Conservation (phyloP, 2,113 vertebrate species). For the Ursus arctos region DNA sequence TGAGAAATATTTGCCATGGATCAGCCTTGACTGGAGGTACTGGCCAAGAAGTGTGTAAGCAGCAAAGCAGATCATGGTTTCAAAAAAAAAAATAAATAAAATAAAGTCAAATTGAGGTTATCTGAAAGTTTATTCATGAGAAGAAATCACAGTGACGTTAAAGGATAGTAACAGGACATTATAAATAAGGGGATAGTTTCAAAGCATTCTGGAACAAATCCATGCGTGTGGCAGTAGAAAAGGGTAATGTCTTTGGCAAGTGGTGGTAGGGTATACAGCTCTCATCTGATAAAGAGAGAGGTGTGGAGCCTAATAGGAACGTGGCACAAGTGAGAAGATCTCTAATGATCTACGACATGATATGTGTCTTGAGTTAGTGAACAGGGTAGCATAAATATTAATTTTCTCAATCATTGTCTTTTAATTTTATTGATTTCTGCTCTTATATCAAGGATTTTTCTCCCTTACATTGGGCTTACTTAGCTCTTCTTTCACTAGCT, state of each 20-base stretch:
- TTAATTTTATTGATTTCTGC: not conserved
- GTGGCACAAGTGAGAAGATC: not conserved
- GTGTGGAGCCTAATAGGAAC: not conserved
- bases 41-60: not conserved
- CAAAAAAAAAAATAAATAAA: not conserved
- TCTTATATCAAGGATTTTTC: not conserved
- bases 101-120: not conserved
- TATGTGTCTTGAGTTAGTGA: not conserved
- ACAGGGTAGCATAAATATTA: not conserved
- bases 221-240: rapidly evolving
- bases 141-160: not conserved
- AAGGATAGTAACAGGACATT: not conserved
- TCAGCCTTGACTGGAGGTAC: not conserved
- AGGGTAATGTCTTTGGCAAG: not conserved
- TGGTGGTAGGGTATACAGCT: not conserved
- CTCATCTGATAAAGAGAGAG: not conserved
- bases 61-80: not conserved
- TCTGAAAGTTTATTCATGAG: not conserved
- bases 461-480: not conserved
- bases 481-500: not conserved
- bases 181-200: not conserved
- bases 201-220: not conserved
- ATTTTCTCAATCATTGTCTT: not conserved
- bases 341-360: not conserved
- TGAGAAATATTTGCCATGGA: not conserved